Evolutionary conservation across 2,113 vertebrate species (phyloP).

Genomic region (Panurus biarmicus): DNA sequence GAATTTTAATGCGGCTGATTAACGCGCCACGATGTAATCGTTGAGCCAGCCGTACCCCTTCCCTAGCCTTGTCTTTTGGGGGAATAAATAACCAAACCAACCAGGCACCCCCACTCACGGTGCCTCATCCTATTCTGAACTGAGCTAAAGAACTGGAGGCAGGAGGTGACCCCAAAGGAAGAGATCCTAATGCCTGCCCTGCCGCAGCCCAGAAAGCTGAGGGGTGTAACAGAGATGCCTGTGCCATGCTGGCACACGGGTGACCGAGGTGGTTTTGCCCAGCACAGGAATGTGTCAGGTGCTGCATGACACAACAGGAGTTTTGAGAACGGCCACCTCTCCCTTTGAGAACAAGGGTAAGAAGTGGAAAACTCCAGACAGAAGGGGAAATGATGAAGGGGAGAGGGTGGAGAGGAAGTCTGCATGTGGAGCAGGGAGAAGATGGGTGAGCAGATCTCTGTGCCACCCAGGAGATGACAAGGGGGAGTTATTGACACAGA

Average conservation of each 20-base stretch:
- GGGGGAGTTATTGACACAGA: conserved; percentile 38
- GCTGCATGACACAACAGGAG: background rate
- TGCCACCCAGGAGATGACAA: background rate
- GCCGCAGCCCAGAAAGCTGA: background rate
- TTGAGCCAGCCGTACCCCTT: background rate
- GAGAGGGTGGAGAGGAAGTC: background rate
- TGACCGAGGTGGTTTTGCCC: background rate
- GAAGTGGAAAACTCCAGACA: background rate
- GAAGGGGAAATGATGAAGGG: background rate
- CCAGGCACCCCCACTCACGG: accelerated
- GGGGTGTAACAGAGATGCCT: background rate
- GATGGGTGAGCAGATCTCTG: background rate
- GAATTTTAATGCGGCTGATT: conserved; percentile 62
- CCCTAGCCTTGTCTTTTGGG: background rate
- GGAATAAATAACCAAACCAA: background rate
- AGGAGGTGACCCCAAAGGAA: background rate
- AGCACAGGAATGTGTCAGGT: background rate
- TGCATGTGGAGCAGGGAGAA: background rate
- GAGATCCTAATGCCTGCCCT: background rate
- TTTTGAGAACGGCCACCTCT: background rate
- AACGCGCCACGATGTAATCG: background rate
- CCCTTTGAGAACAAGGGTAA: background rate
- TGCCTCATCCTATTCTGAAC: accelerated
- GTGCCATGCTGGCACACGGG: background rate
- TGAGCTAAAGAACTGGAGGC: background rate